These are phyloP conservation scores for Balearica regulorum DNA, from an alignment of 2,797 vertebrate species.

Conservation along the genomic window DNA sequence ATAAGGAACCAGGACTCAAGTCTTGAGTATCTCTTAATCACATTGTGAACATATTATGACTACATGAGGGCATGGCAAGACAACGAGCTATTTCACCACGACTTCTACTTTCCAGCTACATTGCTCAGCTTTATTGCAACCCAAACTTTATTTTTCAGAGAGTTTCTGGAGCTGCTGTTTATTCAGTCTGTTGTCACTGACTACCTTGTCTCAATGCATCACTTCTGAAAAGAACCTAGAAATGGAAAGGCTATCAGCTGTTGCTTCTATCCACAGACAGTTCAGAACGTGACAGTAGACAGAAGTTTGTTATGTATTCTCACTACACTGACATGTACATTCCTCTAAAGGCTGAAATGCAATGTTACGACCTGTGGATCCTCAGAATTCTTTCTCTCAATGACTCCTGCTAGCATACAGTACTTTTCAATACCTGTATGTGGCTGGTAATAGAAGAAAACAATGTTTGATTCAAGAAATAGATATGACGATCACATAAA, in stretches of 20 bases:
- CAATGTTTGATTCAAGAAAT: neutral
- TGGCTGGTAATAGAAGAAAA: neutral
- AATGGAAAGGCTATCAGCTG: neutral
- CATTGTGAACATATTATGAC: neutral
- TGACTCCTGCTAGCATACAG: neutral
- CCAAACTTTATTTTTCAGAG: neutral
- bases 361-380: neutral
- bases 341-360: neutral
- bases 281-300: neutral
- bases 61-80: neutral
- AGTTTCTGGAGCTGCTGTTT: neutral
- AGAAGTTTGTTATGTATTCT: neutral
- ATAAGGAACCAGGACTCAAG: neutral
- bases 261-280: neutral
- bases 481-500: neutral
- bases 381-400: neutral
- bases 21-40: neutral
- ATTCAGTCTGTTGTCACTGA: neutral
- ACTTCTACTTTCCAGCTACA: neutral
- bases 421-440: neutral
- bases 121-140: neutral
- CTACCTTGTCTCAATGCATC: neutral
- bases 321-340: neutral
- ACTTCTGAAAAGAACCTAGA: neutral
- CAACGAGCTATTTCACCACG: neutral